A percentile compares a stretch with the other conserved stretches of the same genome.
Evolutionary conservation across 2,113 vertebrate genomes (phyloP).

Genomic region (Hippolais icterina): DNA sequence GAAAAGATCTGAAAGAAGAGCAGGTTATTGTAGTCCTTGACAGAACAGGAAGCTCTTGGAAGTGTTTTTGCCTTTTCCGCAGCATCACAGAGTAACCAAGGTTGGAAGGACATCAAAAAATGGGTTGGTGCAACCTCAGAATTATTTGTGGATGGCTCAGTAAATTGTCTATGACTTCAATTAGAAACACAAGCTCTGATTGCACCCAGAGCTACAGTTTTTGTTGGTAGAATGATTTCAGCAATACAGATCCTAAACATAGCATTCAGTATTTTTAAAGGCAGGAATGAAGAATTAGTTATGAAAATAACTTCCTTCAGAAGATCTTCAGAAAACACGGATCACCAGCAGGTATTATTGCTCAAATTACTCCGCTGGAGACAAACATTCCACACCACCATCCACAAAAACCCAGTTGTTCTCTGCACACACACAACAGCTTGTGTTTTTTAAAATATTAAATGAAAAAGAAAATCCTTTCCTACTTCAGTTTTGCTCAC

Average conservation of each 20-base stretch:
- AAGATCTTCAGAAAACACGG: background rate
- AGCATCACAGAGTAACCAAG: background rate
- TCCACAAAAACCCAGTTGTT: background rate
- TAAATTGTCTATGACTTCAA: background rate
- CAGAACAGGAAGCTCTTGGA: background rate
- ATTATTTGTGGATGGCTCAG: background rate
- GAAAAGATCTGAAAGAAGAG: background rate
- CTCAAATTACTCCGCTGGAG: background rate
- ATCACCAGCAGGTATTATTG: background rate
- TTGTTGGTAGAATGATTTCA: background rate
- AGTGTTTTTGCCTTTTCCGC: background rate
- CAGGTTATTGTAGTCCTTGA: background rate
- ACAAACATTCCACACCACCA: background rate
- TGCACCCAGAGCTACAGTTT: background rate
- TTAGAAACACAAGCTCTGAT: background rate
- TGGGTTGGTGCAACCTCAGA: background rate
- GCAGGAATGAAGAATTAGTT: background rate
- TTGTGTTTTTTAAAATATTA: background rate
- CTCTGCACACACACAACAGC: background rate
- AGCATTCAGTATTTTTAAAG: background rate
- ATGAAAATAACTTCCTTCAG: background rate
- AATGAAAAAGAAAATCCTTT: background rate
- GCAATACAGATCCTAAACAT: background rate
- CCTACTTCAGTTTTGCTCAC: background rate
- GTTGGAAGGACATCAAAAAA: background rate